Base-by-base conservation (phyloP, 2,113 vertebrate genomes). In the Campylorhamphus procurvoides region DNA sequence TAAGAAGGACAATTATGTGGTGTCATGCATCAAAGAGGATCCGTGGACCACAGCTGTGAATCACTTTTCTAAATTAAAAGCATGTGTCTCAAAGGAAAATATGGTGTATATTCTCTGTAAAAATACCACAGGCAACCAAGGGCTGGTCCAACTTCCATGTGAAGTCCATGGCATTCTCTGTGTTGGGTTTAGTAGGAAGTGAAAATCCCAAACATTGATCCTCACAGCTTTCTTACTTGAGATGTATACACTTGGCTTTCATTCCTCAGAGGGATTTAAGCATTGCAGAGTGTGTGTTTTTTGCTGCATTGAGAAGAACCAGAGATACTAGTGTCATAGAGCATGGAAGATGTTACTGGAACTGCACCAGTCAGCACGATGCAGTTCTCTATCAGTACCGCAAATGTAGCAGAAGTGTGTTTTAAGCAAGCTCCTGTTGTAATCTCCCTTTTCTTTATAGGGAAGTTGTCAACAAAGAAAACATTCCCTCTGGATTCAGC, bases 391-490 rank as follows among this genome's bases (percentile, higher is more conserved):
- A 3, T 64, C 78, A 56, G 68, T 90, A 29, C 64, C 19, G 17
- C 52, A 63, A 92, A 68, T 77, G 60, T 93, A 93, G 88, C 58
- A 66, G 78, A 53, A 79, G 52, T 49, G 22, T 62, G 27, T 91
- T 93, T 83, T 84, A 89, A 80, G 64, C 64, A 87, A 53, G 46
- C 29, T 55, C 47, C 35, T 90, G 11, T 87, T 89, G 37, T 68
- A 53, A 74, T 64, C 35, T 91, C 22, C 25, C 35, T 89, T 96
- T 90, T 91, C 10, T 87, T 91, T 92, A 87, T 95, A 98, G 98
- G 97, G 98, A 98, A 79, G 96, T 98, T 90, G 67, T 98, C 97
- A 98, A 99, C 97, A 99, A 99, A 96, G 99, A 99, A 97, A 99
- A 99, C 97, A 98, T 99, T 96, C 99, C 98, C 7, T 98, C 98